Conservation (phyloP, 1,140 invertebrate species). For the Galleria mellonella region DNA sequence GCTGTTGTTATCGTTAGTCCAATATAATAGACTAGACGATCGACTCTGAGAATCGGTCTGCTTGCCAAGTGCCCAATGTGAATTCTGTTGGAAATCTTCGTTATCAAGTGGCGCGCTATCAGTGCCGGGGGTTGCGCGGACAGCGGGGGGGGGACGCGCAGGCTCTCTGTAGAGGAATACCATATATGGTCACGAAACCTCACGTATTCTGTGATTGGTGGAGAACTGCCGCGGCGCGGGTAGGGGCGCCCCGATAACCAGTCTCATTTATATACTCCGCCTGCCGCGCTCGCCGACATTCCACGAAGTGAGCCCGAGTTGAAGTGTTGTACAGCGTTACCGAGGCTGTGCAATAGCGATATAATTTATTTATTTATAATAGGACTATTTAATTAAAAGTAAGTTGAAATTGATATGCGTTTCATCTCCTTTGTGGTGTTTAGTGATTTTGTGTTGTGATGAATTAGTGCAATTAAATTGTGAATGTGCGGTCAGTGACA, state of each 20-base stretch:
- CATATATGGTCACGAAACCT: slow-evolving; percentile 72
- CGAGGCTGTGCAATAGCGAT: slow-evolving; percentile 68
- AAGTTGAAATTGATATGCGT: slow-evolving; percentile 38
- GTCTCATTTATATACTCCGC: slow-evolving; percentile 66
- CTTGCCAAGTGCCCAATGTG: slow-evolving; percentile 21
- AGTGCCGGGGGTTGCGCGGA: slow-evolving; percentile 28
- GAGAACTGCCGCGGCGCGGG: slow-evolving; percentile 48
- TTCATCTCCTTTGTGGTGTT: slow-evolving; percentile 26
- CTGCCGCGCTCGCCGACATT: slow-evolving; percentile 56
- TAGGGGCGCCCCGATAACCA: slow-evolving; percentile 63
- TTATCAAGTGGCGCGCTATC: slow-evolving; percentile 58
- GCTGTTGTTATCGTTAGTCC: too few species aligned
- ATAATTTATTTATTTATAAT: slow-evolving; percentile 72
- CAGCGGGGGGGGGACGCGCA: slow-evolving; percentile 54
- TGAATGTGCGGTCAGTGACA: slow-evolving; percentile 63
- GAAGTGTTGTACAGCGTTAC: slow-evolving; percentile 62
- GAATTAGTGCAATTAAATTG: slow-evolving; percentile 38
- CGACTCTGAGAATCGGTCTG: slow-evolving; percentile 6
- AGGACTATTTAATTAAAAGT: slow-evolving; percentile 71
- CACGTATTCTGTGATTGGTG: slow-evolving; percentile 59
- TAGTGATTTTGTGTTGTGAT: slow-evolving; percentile 39
- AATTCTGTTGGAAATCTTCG: slow-evolving; percentile 21
- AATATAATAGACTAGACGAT: too few species aligned
- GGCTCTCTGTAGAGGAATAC: slow-evolving; percentile 67
- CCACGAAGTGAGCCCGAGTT: slow-evolving; percentile 66